Base-by-base conservation (phyloP, 2,797 vertebrate species). In the Benthosema pterotum region DNA sequence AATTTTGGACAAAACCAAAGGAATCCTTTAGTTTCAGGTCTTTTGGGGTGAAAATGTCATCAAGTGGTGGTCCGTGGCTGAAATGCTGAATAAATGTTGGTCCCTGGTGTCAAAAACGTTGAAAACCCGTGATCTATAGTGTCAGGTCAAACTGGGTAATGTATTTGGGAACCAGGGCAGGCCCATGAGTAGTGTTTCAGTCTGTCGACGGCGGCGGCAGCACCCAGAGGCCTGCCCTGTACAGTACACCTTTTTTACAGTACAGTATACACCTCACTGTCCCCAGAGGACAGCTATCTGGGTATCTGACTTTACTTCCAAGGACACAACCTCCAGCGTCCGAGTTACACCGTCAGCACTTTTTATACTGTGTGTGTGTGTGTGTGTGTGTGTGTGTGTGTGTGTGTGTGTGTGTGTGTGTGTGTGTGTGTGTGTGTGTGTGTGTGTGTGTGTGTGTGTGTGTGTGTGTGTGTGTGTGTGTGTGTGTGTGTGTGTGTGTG, bases 331-430 rank as follows among this genome's bases (percentile, higher is more conserved):
- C 65, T 68, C 69, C 67, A 52, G 58, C 17, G 54, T 54, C 58
- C 52, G 54, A 53, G 77, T 45, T 53, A 22, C 84, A 19, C 42
- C 8, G 75, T 89, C 85, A 86, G 86, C 82, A 59, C 72, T 78
- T 78, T n/a, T 58, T 71, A 6, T 42, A 18, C 7, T 22, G 0
- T 0, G 28, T 52, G 7, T 42, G 11, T 65, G 15, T 64, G 54
- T 62, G 42, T 54, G 59, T 2, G 64, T n/a, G 61, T 55, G 45
- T 38, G 58, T 42, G 16, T 60, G 58, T 60, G 50, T 65, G 15
- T 64, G 54, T 62, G 42, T 54, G 59, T 2, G 64, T n/a, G 61
- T 55, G 45, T 38, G 58, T 42, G 16, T 60, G 58, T 60, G 50
- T 62, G 65, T 53, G 58, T 22, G 50, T 60, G 65, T 46, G 5